Evolutionary conservation across 2,797 vertebrate species (phyloP).

Genomic region (Crocidura indochinensis): DNA sequence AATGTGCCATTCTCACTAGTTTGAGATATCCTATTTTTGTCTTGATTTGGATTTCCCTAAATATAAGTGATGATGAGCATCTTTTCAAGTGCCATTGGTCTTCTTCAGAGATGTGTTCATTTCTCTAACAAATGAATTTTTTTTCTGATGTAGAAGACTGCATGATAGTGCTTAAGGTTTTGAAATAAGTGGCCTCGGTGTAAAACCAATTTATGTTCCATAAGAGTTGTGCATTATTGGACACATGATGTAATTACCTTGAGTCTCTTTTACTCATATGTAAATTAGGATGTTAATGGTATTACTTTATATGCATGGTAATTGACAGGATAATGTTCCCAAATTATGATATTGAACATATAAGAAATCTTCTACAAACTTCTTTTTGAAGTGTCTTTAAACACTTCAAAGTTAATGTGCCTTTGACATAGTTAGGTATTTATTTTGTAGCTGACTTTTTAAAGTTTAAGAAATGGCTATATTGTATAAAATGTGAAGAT

Average conservation of each 20-base stretch:
- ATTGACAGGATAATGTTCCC: conserved; percentile 64
- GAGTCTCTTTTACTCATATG: background rate
- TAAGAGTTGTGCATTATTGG: background rate
- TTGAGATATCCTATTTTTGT: no score
- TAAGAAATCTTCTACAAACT: conserved; percentile 62
- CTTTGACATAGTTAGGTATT: conserved; percentile 60
- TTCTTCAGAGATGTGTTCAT: no score
- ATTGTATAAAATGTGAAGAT: conserved; percentile 63
- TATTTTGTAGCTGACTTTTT: conserved; percentile 67
- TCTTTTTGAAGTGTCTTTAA: conserved; percentile 49
- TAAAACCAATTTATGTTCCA: background rate
- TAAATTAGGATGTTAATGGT: conserved; percentile 62
- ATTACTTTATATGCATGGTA: conserved; percentile 55
- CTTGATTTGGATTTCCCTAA: no score
- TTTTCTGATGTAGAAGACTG: conserved; percentile 12
- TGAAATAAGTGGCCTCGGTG: conserved; percentile 25
- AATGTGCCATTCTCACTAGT: no score
- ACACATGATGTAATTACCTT: background rate
- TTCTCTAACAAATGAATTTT: no score
- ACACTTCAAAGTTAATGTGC: conserved; percentile 65
- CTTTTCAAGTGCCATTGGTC: no score
- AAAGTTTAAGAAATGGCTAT: conserved; percentile 65
- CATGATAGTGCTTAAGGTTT: background rate
- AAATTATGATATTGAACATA: conserved; percentile 45
- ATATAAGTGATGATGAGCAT: no score